phyloP scores from a whole-genome alignment of 2,888 invertebrate genomes.

The Invenusta paracnida region DNA sequence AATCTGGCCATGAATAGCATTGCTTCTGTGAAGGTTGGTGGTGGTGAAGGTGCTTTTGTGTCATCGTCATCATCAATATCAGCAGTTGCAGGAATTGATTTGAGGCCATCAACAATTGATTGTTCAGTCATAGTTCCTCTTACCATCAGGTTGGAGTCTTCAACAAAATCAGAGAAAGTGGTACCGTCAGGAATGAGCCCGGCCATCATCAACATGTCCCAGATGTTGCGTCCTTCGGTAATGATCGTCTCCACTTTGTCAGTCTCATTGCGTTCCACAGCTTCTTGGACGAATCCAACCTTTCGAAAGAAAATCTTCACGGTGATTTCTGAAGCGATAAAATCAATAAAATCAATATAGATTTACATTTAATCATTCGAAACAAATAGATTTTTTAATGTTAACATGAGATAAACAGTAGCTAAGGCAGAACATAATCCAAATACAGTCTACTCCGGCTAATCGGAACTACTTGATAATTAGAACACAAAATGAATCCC shows the following conservation, averaged over 20 bases:
- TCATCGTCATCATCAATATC: neutral
- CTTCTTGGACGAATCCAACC: conserved; percentile 23
- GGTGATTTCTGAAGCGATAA: neutral
- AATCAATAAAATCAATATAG: too few species aligned
- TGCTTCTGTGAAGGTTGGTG: neutral
- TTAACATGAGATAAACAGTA: too few species aligned
- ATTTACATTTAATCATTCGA: too few species aligned
- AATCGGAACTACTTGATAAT: too few species aligned
- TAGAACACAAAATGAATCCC: too few species aligned
- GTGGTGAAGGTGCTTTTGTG: neutral
- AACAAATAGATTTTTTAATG: too few species aligned
- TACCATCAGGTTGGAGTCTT: neutral
- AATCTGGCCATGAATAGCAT: neutral
- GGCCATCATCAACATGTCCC: neutral
- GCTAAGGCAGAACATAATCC: too few species aligned
- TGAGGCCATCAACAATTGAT: neutral
- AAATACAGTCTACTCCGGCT: too few species aligned
- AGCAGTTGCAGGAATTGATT: neutral
- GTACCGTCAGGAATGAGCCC: conserved; percentile 1
- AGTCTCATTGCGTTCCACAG: conserved; percentile 13
- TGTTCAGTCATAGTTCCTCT: neutral
- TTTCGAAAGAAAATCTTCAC: conserved; percentile 8
- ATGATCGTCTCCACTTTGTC: conserved; percentile 23
- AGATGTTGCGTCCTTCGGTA: conserved; percentile 25
- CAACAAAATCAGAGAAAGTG: neutral